Evolutionary conservation across 2,797 vertebrate genomes (phyloP).

Genomic region (Sciurus vulgaris): DNA sequence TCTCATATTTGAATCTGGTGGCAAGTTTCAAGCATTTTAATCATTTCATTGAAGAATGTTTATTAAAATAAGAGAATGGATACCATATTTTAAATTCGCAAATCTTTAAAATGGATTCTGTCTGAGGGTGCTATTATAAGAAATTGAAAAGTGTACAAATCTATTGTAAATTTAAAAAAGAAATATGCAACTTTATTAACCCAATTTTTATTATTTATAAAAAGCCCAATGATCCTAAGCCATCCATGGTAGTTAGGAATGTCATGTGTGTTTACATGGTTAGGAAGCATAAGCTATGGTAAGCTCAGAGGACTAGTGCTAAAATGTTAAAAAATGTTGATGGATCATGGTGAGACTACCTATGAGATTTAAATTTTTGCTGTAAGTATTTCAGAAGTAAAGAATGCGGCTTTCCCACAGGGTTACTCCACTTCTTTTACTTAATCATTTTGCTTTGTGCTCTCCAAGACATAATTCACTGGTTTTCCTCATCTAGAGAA

Average conservation of each 20-base stretch:
- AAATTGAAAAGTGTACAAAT: conserved; percentile 80
- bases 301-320: conserved; percentile 86
- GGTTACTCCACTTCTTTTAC: conserved; percentile 87
- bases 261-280: conserved; percentile 87
- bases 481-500: conserved; percentile 81
- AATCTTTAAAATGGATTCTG: conserved; percentile 74
- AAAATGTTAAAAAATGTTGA: conserved; percentile 85
- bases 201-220: conserved; percentile 78
- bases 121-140: conserved; percentile 72
- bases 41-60: background rate
- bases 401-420: conserved; percentile 84
- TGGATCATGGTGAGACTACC: conserved; percentile 84
- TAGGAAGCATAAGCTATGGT: conserved; percentile 87
- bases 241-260: conserved; percentile 87
- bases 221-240: conserved; percentile 82
- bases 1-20: background rate
- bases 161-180: conserved; percentile 74
- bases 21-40: conserved; percentile 31
- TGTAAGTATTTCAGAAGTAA: conserved; percentile 87
- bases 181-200: conserved; percentile 74
- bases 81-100: conserved; percentile 79
- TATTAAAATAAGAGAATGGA: background rate
- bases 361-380: conserved; percentile 85
- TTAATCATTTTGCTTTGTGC: conserved; percentile 88
- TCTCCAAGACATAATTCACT: conserved; percentile 86